Base-by-base conservation (phyloP, 2,113 vertebrate genomes). In the Arothron firmamentum region DNA sequence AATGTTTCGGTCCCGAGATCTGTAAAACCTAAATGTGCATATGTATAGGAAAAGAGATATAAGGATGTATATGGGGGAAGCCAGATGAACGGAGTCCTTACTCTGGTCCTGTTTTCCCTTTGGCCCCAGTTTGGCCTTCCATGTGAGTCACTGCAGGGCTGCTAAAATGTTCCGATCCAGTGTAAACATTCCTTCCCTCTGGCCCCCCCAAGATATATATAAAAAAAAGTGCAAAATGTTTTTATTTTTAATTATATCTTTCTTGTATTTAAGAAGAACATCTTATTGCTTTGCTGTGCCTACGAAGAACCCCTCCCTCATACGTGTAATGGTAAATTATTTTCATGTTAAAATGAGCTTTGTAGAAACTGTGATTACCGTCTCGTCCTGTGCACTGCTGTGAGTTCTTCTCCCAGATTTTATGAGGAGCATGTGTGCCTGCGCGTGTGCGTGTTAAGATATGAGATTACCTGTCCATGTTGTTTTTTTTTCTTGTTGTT, bases 301-400 rank as follows among this genome's bases (percentile, higher is more conserved):
- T 84, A 77, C 79, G 59, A 80, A 74, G 73, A 73, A 75, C 70
- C 72, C 31, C 74, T 74, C 77, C 78, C 77, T 70, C 74, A 57
- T 77, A 49, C 31, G 56, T 84, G 75, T 70, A 78, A 81, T 73
- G 77, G 83, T 89, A 77, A 85, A 52, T 65, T 75, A 8, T 47
- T 83, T 79, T 46, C 79, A 81, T 85, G 80, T 86, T 82, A 73
- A 79, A 59, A 56, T 65, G 41, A 75, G 70, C 70, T 79, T 18
- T 51, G 79, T 89, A 85, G 74, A 80, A 88, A 74, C 80, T 80
- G 84, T 89, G 81, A 85, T 80, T 80, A 74, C 53, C 15, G 88
- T 89, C 82, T 80, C 48, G 86, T 88, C 81, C 69, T 62, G 85
- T 88, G 83, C 68, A 74, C 78, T 79, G 81, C 67, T 15, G 82